phyloP scores from a whole-genome alignment of 37 sponge, comb jelly and placozoan genomes.

The Chondrosia reniformis region DNA sequence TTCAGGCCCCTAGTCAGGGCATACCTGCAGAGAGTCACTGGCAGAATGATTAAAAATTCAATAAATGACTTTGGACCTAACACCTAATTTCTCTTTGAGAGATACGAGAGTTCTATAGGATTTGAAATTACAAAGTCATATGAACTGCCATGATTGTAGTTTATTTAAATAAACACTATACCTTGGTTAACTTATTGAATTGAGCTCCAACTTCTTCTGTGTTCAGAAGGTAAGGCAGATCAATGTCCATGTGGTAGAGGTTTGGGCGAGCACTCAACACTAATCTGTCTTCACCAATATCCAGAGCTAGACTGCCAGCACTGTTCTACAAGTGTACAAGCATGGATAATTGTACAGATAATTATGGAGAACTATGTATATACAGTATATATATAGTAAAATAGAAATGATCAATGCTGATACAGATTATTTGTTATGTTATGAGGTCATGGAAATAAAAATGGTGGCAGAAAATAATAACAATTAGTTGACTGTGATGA shows the following conservation, averaged over 20 bases:
- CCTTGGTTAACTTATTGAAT: slow-evolving; percentile 62
- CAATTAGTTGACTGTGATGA: too few relatives aligned
- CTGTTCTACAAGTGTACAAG: slow-evolving; percentile 22
- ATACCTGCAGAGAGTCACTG: too few relatives aligned
- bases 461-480: too few relatives aligned
- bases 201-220: slow-evolving; percentile 67
- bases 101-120: too few relatives aligned
- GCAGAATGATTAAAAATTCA: too few relatives aligned
- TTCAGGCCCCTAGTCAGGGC: too few relatives aligned
- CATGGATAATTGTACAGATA: neutral
- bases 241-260: slow-evolving; percentile 68
- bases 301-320: slow-evolving; percentile 42
- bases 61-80: too few relatives aligned
- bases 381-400: neutral
- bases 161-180: too few relatives aligned
- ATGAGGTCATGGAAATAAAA: neutral
- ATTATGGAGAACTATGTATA: too few relatives aligned
- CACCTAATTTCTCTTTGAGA: too few relatives aligned
- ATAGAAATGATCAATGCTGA: neutral
- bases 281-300: slow-evolving; percentile 88
- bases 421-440: neutral
- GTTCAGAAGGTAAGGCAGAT: slow-evolving; percentile 75
- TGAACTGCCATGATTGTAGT: too few relatives aligned
- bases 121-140: too few relatives aligned
- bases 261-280: slow-evolving; percentile 60